phyloP scores from a whole-genome alignment of 2,113 vertebrate genomes.

The Oxyruncus cristatus region DNA sequence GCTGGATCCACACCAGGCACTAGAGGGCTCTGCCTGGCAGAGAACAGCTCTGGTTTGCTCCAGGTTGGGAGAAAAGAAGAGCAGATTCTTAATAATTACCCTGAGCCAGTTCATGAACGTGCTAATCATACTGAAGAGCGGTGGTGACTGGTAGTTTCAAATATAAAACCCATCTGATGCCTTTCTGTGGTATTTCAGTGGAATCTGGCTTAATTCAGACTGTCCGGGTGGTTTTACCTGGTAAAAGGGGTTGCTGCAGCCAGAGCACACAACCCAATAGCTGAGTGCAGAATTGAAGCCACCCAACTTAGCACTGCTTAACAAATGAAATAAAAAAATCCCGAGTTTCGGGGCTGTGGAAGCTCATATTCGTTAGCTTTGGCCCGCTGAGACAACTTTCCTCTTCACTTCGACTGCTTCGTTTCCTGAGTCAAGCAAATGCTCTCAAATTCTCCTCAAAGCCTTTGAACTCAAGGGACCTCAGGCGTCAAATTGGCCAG shows the following conservation, averaged over 20 bases:
- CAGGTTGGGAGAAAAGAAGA: neutral
- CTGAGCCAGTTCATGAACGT: accelerated
- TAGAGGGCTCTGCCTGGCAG: constrained; percentile 39
- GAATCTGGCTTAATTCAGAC: neutral
- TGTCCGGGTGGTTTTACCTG: neutral
- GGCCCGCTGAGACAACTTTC: neutral
- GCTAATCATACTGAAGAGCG: neutral
- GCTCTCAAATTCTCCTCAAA: constrained; percentile 4
- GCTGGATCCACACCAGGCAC: neutral
- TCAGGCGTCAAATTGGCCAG: neutral
- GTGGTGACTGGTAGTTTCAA: neutral
- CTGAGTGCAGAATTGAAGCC: neutral
- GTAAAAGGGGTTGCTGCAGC: neutral
- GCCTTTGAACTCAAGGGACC: neutral
- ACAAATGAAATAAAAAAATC: neutral
- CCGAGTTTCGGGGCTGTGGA: neutral
- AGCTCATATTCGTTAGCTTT: neutral
- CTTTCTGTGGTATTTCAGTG: neutral
- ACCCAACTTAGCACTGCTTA: neutral
- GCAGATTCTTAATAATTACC: neutral
- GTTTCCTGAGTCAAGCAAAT: neutral
- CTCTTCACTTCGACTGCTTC: neutral
- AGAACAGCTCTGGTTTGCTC: neutral
- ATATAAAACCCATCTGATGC: neutral
- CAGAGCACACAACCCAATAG: neutral